phyloP scores from a whole-genome alignment of 2,797 vertebrate species.

The Gambusia yucatana region DNA sequence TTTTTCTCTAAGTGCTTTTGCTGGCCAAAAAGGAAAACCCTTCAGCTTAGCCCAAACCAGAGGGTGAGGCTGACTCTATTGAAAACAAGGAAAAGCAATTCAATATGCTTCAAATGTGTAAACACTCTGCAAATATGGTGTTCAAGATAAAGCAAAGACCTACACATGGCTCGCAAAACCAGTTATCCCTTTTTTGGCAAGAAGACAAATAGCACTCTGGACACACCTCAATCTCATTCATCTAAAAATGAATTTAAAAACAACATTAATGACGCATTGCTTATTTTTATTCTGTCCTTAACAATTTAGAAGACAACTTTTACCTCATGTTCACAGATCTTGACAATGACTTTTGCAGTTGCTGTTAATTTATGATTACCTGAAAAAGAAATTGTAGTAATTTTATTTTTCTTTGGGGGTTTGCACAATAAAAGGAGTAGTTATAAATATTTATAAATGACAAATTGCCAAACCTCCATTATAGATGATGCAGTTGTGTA shows the following conservation, averaged over 20 bases:
- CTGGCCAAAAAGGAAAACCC: constrained; percentile 99
- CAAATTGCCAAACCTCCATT: constrained; percentile 88
- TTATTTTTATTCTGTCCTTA: background rate
- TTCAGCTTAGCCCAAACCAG: constrained; percentile 98
- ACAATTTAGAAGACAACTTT: constrained; percentile 23
- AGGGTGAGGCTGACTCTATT: constrained; percentile 95
- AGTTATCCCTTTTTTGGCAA: constrained; percentile 99
- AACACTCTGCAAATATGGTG: background rate
- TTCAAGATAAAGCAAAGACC: constrained; percentile 59
- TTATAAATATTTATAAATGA: background rate
- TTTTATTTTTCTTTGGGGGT: background rate
- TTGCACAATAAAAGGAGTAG: background rate
- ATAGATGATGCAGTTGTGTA: constrained; percentile 99
- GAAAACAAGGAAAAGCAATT: constrained; percentile 33
- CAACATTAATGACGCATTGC: background rate
- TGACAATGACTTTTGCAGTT: constrained; percentile 97
- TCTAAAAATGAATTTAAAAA: constrained; percentile 81
- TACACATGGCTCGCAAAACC: constrained; percentile 99
- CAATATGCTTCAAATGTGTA: constrained; percentile 6
- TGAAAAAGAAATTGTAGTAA: constrained; percentile 65
- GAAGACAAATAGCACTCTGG: constrained; percentile 98
- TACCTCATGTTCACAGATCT: constrained; percentile 99
- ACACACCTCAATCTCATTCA: constrained; percentile 99
- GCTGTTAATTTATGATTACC: constrained; percentile 99
- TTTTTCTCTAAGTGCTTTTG: constrained; percentile 97